Evolutionary conservation across 1,140 invertebrate genomes (phyloP), one percentile per base, ranked within the genome.

Genomic region (Leptopilina clavipes): DNA sequence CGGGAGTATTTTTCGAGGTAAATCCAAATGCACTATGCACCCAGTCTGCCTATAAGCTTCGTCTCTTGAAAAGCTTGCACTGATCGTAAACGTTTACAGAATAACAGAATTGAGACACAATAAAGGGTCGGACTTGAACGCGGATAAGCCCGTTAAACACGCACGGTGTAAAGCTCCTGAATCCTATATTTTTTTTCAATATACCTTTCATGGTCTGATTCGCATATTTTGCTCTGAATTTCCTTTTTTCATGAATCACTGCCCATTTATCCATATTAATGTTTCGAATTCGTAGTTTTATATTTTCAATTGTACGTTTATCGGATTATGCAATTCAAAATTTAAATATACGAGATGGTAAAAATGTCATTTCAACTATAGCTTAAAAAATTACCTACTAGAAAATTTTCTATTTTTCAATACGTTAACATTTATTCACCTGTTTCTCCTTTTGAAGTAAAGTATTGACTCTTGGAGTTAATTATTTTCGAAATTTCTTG

Each of bases 1-100:
- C 72, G 81, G 75, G 79, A 83, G 82, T 83, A 84, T 86, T 86
- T 83, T 75, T 72, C 73, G 75, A 79, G 75, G 77, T 78, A 83
- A 83, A 83, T 81, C 82, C 79, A 59, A 31, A 76, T 72, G 77
- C 75, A 72, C 44, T 45, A 12, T 45, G 43, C 59, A 44, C 1
- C 40, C 48, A 31, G 25, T 19, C 70, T 76, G n/a, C n/a, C 73
- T 72, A 74, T 83, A 83, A 83, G 77, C 79, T 40, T 75, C 44
- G 71, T 78, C 76, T 79, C 76, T 70, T 78, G 72, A 83, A 81
- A 81, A 75, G 77, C 71, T 76, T 75, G 52, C 22, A 76, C 76
- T 82, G 80, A 83, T 83, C 73, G 77, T 78, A 83, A 83, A 83
- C 82, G 77, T 81, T 83, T 80, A 74, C 59, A 65, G 59, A 65